Base-by-base conservation (phyloP, 2,113 vertebrate species). In the Opisthocomus hoazin region DNA sequence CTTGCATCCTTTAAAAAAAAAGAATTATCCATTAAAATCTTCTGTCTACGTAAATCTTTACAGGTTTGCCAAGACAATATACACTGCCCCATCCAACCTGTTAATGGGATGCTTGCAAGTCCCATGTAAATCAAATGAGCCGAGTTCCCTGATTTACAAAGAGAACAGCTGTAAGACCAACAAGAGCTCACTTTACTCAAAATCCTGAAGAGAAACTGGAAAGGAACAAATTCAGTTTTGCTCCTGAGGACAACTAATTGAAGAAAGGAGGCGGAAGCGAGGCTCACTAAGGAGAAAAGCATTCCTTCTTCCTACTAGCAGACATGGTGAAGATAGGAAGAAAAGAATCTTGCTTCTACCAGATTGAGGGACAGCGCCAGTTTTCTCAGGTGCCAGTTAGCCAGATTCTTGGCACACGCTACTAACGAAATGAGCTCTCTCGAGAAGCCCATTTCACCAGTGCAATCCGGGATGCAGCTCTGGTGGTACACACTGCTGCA, bases 141-240 rank as follows among this genome's bases (percentile, higher is more conserved):
- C 0, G 0, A 73, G 68, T 32, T 70, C 46, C 76, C 43, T 9
- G 15, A 53, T 8, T 30, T 0, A 66, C 3, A 2, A 60, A 57
- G 66, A 69, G 45, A 86, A 77, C 2, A 58, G 45, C 58, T 6
- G 2, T 34, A 74, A 69, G 12, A 30, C 7, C 56, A 63, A 11
- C 12, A 43, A 54, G 45, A 75, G 57, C 20, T n/a, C 46, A 6
- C 37, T n/a, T 32, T 46, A 46, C 24, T 68, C 80, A 64, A 83
- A 77, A 77, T 41, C 46, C 36, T 22, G 21, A 58, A 77, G 19
- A 29, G 81, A 93, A 80, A 84, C 32, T 34, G n/a, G 17, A 54
- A 58, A 60, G 53, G 85, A 87, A 69, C 36, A 81, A 90, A 50
- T 17, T 37, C 18, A 15, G 0, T 23, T 75, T 58, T 92, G 41